These are phyloP conservation scores for Chloroclystis v-ata DNA, from an alignment of 2,888 invertebrate species.

Conservation along the genomic window DNA sequence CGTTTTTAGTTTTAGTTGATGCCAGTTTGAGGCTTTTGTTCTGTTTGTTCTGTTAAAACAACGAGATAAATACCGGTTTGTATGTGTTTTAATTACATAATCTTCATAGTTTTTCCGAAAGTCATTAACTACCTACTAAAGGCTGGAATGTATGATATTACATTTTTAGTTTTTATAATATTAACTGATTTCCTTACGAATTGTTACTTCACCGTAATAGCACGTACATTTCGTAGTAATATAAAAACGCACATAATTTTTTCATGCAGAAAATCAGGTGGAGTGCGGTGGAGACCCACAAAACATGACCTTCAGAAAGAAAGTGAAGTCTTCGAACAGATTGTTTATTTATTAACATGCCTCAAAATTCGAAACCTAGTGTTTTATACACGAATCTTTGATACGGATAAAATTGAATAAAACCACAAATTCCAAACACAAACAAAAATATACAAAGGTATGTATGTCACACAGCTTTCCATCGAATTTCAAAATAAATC, in stretches of 20 bases:
- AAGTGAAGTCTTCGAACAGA: no score
- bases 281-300: no score
- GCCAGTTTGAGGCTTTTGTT: slow-evolving; percentile 45
- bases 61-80: slow-evolving; percentile 44
- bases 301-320: no score
- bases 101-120: slow-evolving; percentile 19
- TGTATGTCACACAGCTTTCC: slow-evolving; percentile 6
- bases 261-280: no score
- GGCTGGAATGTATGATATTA: no score
- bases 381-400: background rate
- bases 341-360: no score
- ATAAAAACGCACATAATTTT: no score
- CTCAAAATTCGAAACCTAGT: background rate
- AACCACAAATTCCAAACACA: slow-evolving; percentile 4
- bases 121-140: no score
- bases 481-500: slow-evolving; percentile 36
- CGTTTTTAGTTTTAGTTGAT: slow-evolving; percentile 44
- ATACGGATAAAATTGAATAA: background rate
- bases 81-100: slow-evolving; percentile 31
- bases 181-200: no score
- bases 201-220: no score
- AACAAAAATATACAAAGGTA: background rate
- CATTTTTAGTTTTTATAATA: no score
- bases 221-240: no score
- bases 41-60: slow-evolving; percentile 41